Percentiles rank a stretch among this genome's conserved stretches.
These are phyloP conservation scores for Cyanoramphus novaezelandiae DNA, from an alignment of 2,113 vertebrate species.

Conservation along the genomic window DNA sequence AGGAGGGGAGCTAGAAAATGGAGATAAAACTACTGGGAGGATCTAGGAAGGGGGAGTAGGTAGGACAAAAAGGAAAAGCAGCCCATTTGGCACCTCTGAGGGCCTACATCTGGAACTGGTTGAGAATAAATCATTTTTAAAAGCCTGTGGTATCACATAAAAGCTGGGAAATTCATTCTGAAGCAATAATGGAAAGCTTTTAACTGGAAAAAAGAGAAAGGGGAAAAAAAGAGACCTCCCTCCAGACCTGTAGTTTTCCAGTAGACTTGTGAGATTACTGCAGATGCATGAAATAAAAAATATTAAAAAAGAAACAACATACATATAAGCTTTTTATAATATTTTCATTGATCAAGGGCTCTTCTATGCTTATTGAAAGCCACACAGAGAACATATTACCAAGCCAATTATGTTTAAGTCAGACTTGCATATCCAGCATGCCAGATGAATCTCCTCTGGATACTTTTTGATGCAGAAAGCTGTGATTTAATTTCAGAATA, in stretches of 20 bases:
- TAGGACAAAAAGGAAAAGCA: background rate
- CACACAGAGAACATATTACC: background rate
- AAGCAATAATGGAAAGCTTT: slow-evolving; percentile 15
- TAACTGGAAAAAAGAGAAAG: background rate
- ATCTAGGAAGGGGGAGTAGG: background rate
- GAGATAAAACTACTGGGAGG: background rate
- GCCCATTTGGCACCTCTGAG: background rate
- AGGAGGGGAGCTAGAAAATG: background rate
- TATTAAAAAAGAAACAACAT: background rate
- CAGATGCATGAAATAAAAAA: background rate
- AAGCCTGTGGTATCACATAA: slow-evolving; percentile 14
- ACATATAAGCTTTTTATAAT: background rate
- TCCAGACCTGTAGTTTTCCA: background rate
- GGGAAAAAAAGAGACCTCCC: background rate
- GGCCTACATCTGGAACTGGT: background rate
- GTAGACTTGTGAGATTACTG: background rate
- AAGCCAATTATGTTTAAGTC: background rate
- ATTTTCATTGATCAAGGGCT: background rate
- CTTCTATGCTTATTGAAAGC: background rate
- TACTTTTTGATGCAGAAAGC: slow-evolving; percentile 14
- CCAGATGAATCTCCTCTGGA: background rate
- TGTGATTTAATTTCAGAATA: background rate
- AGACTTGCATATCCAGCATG: background rate
- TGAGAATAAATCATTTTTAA: slow-evolving; percentile 41
- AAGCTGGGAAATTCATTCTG: slow-evolving; percentile 27